Evolutionary conservation across 2,113 vertebrate species (phyloP), one percentile per base, ranked within the genome.

Genomic region (Anhinga anhinga): DNA sequence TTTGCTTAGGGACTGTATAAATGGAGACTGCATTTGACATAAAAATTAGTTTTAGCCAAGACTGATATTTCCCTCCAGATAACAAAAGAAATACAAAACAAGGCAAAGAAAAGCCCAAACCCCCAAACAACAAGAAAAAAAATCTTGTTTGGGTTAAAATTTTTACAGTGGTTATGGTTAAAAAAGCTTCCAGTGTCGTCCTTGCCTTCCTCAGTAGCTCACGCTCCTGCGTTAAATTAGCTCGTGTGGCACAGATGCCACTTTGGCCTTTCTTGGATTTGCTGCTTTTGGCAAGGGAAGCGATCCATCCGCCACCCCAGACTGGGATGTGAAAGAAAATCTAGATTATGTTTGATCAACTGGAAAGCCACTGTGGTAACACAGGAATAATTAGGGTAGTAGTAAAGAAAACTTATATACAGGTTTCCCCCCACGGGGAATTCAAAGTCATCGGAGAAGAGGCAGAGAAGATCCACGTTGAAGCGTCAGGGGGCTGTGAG

Each of bases 381-480:
- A 17, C 1, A 4, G 55, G 56, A 84, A 40, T 77, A 52, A 52
- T 27, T 42, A 62, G 58, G 17, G 32, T 32, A 29, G 40, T 16
- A 72, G 29, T 29, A 45, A 40, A 72, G 58, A 56, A 72, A 79
- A 74, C 29, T 38, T 59, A 15, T 5, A 4, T 12, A 4, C 34
- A 56, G 15, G 11, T 73, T 82, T 36, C 17, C 29, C 11, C 11
- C 12, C 9, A 0, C 8, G 44, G 18, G 18, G 13, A 52, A 32
- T 88, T 84, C 20, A 29, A 2, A 65, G 9, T n/a, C 3, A 1
- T 65, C 6, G 20, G 32, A 14, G 45, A 74, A 67, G 36, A 70
- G 49, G 47, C 36, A 69, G 71, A 67, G 70, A 76, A 66, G 38
- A 27, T 69, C 18, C 0, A 0, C 1, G 2, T 11, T 1, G 2